Percentiles rank a stretch among this genome's conserved stretches.
Conservation (phyloP, 1,140 invertebrate species). For the Drosophila kurseongensis region DNA sequence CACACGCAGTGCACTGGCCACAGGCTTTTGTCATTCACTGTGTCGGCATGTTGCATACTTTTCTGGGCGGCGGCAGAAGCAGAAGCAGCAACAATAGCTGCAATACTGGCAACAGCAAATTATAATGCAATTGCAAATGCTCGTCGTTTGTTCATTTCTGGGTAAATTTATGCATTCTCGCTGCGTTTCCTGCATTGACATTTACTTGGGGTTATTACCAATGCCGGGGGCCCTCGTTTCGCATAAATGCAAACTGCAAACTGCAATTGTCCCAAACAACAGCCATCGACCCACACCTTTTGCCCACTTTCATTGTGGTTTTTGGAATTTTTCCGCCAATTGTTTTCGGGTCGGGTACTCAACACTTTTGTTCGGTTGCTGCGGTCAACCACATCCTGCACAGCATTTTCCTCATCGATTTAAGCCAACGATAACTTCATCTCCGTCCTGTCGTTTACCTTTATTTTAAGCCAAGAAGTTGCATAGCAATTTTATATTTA, state of each 20-base stretch:
- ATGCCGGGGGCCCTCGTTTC: conserved; percentile 49
- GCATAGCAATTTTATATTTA: background rate
- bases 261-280: conserved; percentile 37
- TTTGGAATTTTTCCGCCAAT: conserved; percentile 60
- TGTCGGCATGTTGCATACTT: conserved; percentile 43
- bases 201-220: conserved; percentile 77
- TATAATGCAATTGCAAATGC: conserved; percentile 74
- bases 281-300: conserved; percentile 25
- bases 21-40: conserved; percentile 39
- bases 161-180: conserved; percentile 65
- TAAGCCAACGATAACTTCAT: background rate
- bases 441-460: background rate
- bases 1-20: conserved; percentile 14
- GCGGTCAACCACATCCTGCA: conserved; percentile 41
- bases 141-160: conserved; percentile 33
- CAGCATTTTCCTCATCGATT: conserved; percentile 10
- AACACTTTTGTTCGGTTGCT: conserved; percentile 53
- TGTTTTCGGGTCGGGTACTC: conserved; percentile 53
- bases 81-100: conserved; percentile 5
- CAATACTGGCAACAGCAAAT: conserved; percentile 57
- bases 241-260: conserved; percentile 54
- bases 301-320: conserved; percentile 24
- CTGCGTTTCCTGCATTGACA: conserved; percentile 74
- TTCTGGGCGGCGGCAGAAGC: conserved; percentile 7
- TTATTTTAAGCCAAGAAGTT: conserved; percentile 8